Evolutionary conservation across 2,113 vertebrate genomes (phyloP), one percentile per base, ranked within the genome.

Genomic region (Gymnobelideus leadbeateri): DNA sequence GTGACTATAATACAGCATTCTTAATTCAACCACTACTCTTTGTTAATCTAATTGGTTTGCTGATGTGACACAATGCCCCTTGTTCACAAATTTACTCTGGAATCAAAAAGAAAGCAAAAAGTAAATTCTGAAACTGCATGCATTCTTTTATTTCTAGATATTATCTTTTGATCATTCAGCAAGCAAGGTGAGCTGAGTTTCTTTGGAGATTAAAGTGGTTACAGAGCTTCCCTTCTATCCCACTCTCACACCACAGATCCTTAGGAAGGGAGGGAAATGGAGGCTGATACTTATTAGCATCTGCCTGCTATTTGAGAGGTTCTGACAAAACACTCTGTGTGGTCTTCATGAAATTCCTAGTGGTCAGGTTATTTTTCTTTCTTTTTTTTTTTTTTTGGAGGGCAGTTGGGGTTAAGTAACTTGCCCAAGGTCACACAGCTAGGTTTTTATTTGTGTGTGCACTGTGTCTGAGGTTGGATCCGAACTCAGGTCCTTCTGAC

Each of bases 11-110:
- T 95, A 97, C 50, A 95, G 91, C 97, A 94, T 97, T 97, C 96
- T 92, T 95, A 96, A 97, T 96, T 90, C 89, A 26, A 47, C 9
- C 25, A 50, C 47, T 28, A 47, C 50, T 98, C 96, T 98, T 97
- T 97, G 96, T 97, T 97, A 97, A 97, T 95, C 93, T 98, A 97
- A 96, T 93, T 98, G 57, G n/a, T 97, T 98, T 97, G 89, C 93
- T 96, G 51, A 25, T 97, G 91, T 3, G 43, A 96, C 94, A 96
- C 91, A 96, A 96, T 96, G 94, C 37, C 53, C 54, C 37, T 25
- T 97, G 97, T 98, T 98, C 95, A 96, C 96, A 97, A 97, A 97
- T 98, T 98, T 98, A 91, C 68, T 96, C 90, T 96, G 95, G 94
- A 96, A 94, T 97, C 94, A 97, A 96, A 55, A 96, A 95, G 92